These are phyloP conservation scores for Melanotaenia trifasciata DNA, from an alignment of 2,797 vertebrate genomes.

Conservation along the genomic window DNA sequence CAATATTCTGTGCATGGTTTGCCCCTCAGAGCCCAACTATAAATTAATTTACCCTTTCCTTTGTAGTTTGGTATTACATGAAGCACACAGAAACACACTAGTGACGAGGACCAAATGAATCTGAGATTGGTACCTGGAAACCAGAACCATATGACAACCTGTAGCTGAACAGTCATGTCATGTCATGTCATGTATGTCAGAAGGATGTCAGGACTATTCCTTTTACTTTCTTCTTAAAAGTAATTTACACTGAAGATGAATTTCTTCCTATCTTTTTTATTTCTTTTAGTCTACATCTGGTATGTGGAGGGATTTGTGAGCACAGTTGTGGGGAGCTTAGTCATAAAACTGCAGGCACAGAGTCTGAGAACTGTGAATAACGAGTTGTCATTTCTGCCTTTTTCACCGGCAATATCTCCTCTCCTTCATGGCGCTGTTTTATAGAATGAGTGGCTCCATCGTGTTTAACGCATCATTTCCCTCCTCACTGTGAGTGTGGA, in stretches of 20 bases:
- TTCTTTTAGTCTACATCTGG: constrained; percentile 37
- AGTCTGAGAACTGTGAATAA: constrained; percentile 68
- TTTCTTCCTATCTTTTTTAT: constrained; percentile 13
- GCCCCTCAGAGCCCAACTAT: neutral
- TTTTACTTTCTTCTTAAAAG: neutral
- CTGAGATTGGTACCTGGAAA: neutral
- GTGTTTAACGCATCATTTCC: constrained; percentile 81
- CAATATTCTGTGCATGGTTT: neutral
- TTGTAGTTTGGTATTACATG: neutral
- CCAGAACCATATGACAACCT: neutral
- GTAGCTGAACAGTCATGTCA: no score
- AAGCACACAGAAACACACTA: neutral
- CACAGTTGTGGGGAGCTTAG: constrained; percentile 24
- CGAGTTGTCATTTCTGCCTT: constrained; percentile 66
- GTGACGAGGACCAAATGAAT: neutral
- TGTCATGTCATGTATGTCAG: neutral
- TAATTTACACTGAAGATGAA: constrained; percentile 13
- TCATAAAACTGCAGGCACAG: constrained; percentile 58
- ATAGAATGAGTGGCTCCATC: constrained; percentile 71
- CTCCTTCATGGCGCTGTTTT: constrained; percentile 66
- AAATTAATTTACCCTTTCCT: neutral
- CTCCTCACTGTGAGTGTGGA: constrained; percentile 62
- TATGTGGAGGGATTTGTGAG: constrained; percentile 44
- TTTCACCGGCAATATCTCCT: constrained; percentile 61
- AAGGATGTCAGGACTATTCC: neutral